Evolutionary conservation across 2,888 invertebrate genomes (phyloP).

Genomic region (Meteorus cinctellus): DNA sequence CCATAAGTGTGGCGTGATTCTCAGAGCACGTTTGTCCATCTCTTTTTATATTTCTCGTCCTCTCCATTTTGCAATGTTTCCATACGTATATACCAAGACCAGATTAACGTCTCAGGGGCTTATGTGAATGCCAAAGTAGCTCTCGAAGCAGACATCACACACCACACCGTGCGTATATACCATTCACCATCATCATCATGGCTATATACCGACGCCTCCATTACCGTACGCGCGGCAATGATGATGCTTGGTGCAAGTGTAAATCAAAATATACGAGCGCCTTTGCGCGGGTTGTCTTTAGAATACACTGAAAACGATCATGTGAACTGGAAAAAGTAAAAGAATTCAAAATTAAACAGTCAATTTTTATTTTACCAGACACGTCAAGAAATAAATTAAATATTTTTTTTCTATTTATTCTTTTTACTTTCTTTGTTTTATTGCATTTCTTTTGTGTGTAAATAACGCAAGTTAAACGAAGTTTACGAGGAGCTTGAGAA

Average conservation of each 20-base stretch:
- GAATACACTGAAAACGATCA: background rate
- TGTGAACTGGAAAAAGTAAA: background rate
- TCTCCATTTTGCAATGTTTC: conserved; percentile 8
- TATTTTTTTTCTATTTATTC: background rate
- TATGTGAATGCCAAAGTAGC: conserved; percentile 37
- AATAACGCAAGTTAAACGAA: background rate
- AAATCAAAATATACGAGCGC: conserved; percentile 8
- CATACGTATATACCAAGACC: conserved; percentile 23
- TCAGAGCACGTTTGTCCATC: conserved; percentile 42
- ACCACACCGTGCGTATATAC: background rate
- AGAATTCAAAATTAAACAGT: background rate
- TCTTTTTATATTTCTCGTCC: background rate
- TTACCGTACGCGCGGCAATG: background rate
- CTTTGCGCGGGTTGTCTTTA: background rate
- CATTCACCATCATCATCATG: background rate
- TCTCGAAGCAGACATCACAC: conserved; percentile 4
- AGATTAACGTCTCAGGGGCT: conserved; percentile 40
- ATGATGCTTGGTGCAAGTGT: background rate
- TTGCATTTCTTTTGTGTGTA: background rate
- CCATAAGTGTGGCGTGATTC: conserved; percentile 40
- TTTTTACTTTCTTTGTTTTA: background rate
- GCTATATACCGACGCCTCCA: background rate
- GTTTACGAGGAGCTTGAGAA: background rate
- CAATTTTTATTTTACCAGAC: background rate
- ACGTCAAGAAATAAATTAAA: conserved; percentile 2